Evolutionary conservation across 2,797 vertebrate genomes (phyloP).

Genomic region (Thalassophryne amazonica): DNA sequence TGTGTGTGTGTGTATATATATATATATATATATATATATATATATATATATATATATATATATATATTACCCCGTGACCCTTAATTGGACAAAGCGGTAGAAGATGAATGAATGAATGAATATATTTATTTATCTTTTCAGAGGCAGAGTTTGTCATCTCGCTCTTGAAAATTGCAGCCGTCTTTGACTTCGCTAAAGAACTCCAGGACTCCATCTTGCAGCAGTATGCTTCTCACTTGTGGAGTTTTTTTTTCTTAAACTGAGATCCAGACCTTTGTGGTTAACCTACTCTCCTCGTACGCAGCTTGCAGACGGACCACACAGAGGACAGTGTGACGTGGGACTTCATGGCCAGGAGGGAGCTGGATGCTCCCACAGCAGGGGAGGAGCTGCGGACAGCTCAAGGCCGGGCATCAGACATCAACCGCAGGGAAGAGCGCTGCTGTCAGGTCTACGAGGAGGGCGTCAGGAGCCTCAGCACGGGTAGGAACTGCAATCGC

Average conservation of each 20-base stretch:
- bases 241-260: background rate
- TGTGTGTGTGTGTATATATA: too few relatives aligned
- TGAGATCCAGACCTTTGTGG: background rate
- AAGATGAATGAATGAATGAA: too few relatives aligned
- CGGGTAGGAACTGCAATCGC: slow-evolving; percentile 71
- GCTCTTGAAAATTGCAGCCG: slow-evolving; percentile 84
- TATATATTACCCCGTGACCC: too few relatives aligned
- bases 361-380: slow-evolving; percentile 76
- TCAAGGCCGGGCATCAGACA: slow-evolving; percentile 77
- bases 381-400: slow-evolving; percentile 72
- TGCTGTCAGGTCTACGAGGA: slow-evolving; percentile 90
- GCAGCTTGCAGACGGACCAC: slow-evolving; percentile 83
- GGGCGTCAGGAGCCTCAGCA: slow-evolving; percentile 79
- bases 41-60: too few relatives aligned
- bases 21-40: too few relatives aligned
- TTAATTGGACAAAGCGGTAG: too few relatives aligned
- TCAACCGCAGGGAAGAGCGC: slow-evolving; percentile 81
- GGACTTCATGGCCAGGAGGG: slow-evolving; percentile 90
- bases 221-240: slow-evolving; percentile 74
- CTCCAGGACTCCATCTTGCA: slow-evolving; percentile 88
- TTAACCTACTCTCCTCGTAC: background rate
- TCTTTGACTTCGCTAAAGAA: slow-evolving; percentile 91
- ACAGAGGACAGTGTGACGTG: slow-evolving; percentile 84
- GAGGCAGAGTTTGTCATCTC: slow-evolving; percentile 85
- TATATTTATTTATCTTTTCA: slow-evolving; percentile 61